These are phyloP conservation scores for Papilio aristodemus DNA, from an alignment of 1,140 invertebrate species.

Conservation along the genomic window DNA sequence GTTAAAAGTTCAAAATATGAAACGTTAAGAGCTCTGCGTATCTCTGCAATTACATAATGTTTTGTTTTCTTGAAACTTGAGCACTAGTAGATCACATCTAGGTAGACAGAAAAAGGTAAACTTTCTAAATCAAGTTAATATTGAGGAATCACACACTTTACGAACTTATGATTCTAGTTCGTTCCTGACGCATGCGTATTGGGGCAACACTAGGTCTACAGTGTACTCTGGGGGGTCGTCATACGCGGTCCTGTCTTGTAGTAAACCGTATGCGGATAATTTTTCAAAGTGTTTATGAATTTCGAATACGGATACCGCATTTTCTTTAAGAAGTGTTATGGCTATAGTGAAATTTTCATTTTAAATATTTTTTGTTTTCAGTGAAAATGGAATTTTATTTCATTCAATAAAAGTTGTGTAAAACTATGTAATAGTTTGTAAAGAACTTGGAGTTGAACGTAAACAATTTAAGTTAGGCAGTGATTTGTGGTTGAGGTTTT, in stretches of 20 bases:
- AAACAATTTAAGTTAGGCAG: background rate
- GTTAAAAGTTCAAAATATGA: background rate
- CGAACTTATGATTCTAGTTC: background rate
- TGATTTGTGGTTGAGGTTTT: background rate
- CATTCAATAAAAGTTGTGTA: background rate
- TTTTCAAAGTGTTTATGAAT: slow-evolving; percentile 1
- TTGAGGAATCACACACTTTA: background rate
- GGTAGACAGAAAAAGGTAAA: too few relatives aligned
- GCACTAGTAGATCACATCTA: too few relatives aligned
- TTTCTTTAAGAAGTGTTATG: background rate
- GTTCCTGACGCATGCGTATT: slow-evolving; percentile 5
- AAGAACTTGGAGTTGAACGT: background rate
- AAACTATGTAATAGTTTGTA: background rate
- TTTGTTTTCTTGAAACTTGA: too few relatives aligned
- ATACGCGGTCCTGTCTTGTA: background rate
- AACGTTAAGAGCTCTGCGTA: background rate
- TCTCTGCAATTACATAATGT: too few relatives aligned
- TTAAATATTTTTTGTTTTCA: background rate
- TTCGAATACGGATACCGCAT: background rate
- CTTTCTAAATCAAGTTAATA: slow-evolving; percentile 5
- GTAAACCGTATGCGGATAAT: background rate
- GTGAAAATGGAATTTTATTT: background rate
- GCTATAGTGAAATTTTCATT: background rate
- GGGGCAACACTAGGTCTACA: background rate
- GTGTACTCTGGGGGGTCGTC: background rate